Evolutionary conservation across 2,797 vertebrate species (phyloP).

Genomic region (Gymnocypris eckloni): DNA sequence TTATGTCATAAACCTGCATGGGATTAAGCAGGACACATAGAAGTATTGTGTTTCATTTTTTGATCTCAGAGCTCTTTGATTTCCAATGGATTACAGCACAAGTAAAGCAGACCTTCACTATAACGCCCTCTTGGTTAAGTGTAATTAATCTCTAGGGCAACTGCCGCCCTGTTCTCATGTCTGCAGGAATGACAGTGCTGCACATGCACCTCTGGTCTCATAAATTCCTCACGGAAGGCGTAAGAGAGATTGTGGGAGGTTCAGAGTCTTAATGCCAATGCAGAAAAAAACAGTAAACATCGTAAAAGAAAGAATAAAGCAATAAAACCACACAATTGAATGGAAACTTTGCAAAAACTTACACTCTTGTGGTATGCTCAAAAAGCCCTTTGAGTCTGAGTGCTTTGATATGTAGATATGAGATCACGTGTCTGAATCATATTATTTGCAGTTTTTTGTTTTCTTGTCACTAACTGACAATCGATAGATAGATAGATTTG

Average conservation of each 20-base stretch:
- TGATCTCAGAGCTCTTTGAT: conserved; percentile 35
- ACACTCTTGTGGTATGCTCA: conserved; percentile 39
- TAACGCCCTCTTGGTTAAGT: conserved; percentile 38
- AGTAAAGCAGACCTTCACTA: neutral
- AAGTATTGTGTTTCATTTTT: conserved; percentile 46
- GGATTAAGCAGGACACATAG: conserved; percentile 65
- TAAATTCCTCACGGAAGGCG: conserved; percentile 67
- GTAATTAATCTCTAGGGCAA: conserved; percentile 41
- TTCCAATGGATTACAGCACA: conserved; percentile 4
- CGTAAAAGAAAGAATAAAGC: conserved; percentile 67
- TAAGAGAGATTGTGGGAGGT: conserved; percentile 61
- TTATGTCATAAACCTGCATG: conserved; percentile 71
- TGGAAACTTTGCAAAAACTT: conserved; percentile 51
- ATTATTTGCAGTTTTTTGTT: conserved; percentile 11
- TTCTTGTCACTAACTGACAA: neutral
- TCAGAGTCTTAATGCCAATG: conserved; percentile 61
- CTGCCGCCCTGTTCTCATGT: neutral
- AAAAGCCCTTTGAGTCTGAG: conserved; percentile 9
- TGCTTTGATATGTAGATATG: conserved; percentile 10
- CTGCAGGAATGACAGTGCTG: conserved; percentile 42
- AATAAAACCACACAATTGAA: conserved; percentile 60
- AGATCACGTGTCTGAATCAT: conserved; percentile 1
- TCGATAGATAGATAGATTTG: no score
- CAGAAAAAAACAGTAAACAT: conserved; percentile 71
- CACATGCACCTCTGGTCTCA: conserved; percentile 47